Percentiles rank a stretch among this genome's conserved stretches.
These are phyloP conservation scores for Sciurus vulgaris DNA, from an alignment of 2,797 vertebrate genomes.

Conservation along the genomic window DNA sequence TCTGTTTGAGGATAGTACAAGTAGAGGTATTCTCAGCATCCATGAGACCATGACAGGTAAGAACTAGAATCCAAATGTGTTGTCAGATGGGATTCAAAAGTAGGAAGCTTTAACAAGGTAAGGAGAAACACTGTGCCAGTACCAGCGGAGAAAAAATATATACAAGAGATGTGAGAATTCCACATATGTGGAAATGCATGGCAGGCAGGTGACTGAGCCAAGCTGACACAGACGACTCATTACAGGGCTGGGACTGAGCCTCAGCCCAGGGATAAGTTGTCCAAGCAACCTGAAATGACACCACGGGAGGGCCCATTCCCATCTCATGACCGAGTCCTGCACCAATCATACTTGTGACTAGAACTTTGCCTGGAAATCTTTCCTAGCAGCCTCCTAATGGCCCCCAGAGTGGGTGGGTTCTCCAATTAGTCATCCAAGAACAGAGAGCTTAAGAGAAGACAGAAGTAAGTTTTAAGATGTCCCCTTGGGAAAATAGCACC, in stretches of 20 bases:
- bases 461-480: background rate
- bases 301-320: background rate
- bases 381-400: background rate
- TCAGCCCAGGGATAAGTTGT: background rate
- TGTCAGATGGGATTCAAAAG: background rate
- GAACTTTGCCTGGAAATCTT: slow-evolving; percentile 54
- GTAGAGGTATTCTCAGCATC: background rate
- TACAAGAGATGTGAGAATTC: background rate
- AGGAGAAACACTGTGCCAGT: background rate
- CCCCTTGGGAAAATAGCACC: background rate
- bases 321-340: slow-evolving; percentile 5
- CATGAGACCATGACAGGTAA: background rate
- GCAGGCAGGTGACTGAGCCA: background rate
- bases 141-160: background rate
- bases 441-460: slow-evolving; percentile 17
- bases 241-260: background rate
- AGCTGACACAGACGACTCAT: slow-evolving; percentile 13
- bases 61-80: background rate
- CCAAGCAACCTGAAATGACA: background rate
- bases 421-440: slow-evolving; percentile 66
- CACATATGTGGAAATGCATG: background rate
- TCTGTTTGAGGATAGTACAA: background rate
- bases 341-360: slow-evolving; percentile 42
- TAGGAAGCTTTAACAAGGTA: background rate
- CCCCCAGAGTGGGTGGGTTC: slow-evolving; percentile 62